A percentile compares a stretch with the other conserved stretches of the same genome.
Evolutionary conservation across 2,888 invertebrate species (phyloP).

Genomic region (Artemia sp.): DNA sequence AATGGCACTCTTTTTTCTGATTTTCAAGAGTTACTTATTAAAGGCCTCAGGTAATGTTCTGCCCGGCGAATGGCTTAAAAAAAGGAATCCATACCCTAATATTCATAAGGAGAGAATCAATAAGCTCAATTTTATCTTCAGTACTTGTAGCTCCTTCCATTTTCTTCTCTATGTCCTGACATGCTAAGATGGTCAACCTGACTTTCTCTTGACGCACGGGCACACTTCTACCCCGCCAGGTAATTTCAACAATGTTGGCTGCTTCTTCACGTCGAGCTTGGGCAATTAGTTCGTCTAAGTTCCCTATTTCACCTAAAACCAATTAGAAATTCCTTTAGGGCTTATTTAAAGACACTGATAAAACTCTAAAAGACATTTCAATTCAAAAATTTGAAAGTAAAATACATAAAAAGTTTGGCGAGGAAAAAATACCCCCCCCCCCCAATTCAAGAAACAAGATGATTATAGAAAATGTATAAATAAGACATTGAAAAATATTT

Average conservation of each 20-base stretch:
- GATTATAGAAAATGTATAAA: too few relatives aligned
- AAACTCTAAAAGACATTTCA: too few relatives aligned
- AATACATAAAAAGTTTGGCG: too few relatives aligned
- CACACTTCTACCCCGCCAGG: constrained; percentile 72
- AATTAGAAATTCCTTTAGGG: too few relatives aligned
- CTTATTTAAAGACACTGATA: too few relatives aligned
- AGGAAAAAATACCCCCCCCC: too few relatives aligned
- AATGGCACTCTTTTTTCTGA: too few relatives aligned
- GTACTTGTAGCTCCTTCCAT: constrained; percentile 34
- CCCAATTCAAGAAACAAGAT: too few relatives aligned
- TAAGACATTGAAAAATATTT: too few relatives aligned
- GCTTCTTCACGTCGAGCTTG: constrained; percentile 64
- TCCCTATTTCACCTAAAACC: constrained; percentile 7
- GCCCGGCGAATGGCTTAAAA: constrained; percentile 36
- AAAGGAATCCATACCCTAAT: constrained; percentile 82
- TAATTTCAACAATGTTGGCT: constrained; percentile 62
- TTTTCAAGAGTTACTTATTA: too few relatives aligned
- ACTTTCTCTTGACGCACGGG: constrained; percentile 66
- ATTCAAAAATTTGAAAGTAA: too few relatives aligned
- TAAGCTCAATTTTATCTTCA: constrained; percentile 54
- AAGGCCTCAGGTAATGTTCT: too few relatives aligned
- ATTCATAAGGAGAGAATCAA: constrained; percentile 81
- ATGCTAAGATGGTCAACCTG: constrained; percentile 56
- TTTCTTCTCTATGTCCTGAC: constrained; percentile 52
- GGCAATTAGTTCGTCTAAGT: constrained; percentile 49